Evolutionary conservation across 2,113 vertebrate species (phyloP).

Genomic region (Corydoras maculifer): DNA sequence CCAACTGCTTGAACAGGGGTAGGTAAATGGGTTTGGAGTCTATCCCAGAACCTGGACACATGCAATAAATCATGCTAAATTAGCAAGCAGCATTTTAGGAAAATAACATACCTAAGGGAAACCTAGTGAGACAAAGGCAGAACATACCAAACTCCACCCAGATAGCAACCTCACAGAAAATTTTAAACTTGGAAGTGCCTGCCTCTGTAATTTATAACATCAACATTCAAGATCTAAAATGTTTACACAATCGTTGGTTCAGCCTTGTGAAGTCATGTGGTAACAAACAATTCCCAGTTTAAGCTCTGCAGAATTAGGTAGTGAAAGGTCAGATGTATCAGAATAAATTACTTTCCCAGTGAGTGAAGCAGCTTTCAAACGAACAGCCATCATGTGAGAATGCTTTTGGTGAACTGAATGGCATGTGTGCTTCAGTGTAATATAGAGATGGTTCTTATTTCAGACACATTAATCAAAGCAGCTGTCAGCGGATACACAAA

Average conservation of each 20-base stretch:
- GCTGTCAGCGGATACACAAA: slow-evolving; percentile 27
- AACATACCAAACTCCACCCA: not conserved
- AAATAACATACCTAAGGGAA: no score
- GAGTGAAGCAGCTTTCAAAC: not conserved
- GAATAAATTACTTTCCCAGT: not conserved
- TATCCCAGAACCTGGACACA: no score
- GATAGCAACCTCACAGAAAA: no score
- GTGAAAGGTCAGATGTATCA: not conserved
- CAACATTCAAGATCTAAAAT: no score
- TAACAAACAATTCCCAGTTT: no score
- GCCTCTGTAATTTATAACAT: no score
- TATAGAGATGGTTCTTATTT: slow-evolving; percentile 23
- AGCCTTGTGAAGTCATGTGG: no score
- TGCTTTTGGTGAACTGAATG: not conserved
- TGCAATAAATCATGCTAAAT: no score
- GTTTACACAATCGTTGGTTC: no score
- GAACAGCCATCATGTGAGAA: not conserved
- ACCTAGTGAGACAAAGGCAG: not conserved
- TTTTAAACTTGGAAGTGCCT: no score
- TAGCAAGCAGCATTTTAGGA: no score
- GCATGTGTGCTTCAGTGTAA: slow-evolving; percentile 17
- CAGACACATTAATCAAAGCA: slow-evolving; percentile 32
- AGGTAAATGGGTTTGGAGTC: not conserved
- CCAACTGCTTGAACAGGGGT: no score
- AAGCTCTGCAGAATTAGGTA: not conserved